These are phyloP conservation scores for Ailurus styani DNA, from an alignment of 2,113 vertebrate genomes.

Conservation along the genomic window DNA sequence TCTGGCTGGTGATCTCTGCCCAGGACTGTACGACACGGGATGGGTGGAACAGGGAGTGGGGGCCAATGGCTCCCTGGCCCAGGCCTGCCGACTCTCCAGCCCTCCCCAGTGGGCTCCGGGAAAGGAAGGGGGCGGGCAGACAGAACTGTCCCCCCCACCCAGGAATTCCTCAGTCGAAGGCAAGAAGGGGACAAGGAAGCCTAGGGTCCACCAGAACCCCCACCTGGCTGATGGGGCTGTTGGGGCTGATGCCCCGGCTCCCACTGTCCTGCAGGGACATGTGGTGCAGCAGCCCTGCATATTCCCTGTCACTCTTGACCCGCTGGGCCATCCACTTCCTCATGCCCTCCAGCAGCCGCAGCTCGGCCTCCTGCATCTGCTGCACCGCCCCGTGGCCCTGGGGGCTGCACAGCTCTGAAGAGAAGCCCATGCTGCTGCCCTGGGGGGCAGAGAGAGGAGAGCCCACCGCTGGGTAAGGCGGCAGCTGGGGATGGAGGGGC, in stretches of 20 bases:
- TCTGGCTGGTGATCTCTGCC: slow-evolving; percentile 89
- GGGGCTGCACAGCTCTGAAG: slow-evolving; percentile 88
- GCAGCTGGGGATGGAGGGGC: not conserved
- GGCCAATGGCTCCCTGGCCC: not conserved
- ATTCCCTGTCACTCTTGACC: slow-evolving; percentile 93
- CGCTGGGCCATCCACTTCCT: slow-evolving; percentile 96
- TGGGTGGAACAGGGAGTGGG: not conserved
- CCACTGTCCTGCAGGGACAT: slow-evolving; percentile 90
- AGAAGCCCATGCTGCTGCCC: slow-evolving; percentile 87
- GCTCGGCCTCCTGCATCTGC: slow-evolving; percentile 91
- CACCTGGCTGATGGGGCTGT: slow-evolving; percentile 89
- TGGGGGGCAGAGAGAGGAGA: not conserved
- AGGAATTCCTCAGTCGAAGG: not conserved
- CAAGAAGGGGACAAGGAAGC: not conserved
- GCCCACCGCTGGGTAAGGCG: not conserved
- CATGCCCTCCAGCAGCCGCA: slow-evolving; percentile 94
- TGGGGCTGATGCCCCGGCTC: slow-evolving; percentile 70
- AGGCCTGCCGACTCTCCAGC: not conserved
- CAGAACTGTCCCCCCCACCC: no score
- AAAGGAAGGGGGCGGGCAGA: not conserved
- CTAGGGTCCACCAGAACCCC: fast-evolving
- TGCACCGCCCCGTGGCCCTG: slow-evolving; percentile 89
- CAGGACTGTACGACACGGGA: slow-evolving; percentile 84
- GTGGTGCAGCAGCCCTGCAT: slow-evolving; percentile 91
- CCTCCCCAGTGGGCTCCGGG: not conserved